A percentile compares a stretch with the other conserved stretches of the same genome.
These are phyloP conservation scores for Corydoras maculifer DNA, from an alignment of 2,113 vertebrate genomes.

Conservation along the genomic window DNA sequence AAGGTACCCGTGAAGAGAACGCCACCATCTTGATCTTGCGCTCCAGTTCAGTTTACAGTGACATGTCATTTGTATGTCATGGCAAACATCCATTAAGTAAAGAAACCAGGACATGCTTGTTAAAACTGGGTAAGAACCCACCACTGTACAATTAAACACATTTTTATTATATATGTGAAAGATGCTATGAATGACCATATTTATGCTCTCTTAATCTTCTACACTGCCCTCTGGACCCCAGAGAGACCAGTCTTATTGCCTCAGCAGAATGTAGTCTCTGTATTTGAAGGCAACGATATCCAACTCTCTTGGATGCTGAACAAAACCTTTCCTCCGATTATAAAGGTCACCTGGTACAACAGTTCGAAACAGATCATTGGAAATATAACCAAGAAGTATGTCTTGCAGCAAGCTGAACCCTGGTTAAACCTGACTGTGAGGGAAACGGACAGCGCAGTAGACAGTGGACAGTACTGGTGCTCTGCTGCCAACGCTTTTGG, in stretches of 20 bases:
- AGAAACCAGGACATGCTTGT: constrained; percentile 57
- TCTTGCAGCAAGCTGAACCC: constrained; percentile 56
- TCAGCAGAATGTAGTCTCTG: constrained; percentile 60
- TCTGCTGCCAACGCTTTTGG: constrained; percentile 76
- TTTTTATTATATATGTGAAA: too few species aligned
- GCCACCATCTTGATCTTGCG: constrained; percentile 63
- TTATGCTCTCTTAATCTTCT: neutral
- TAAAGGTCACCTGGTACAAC: constrained; percentile 72
- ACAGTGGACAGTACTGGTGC: constrained; percentile 76
- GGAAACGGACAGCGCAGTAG: constrained; percentile 62
- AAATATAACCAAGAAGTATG: constrained; percentile 61
- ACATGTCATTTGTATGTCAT: constrained; percentile 67
- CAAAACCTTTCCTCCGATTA: constrained; percentile 49
- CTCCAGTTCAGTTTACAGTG: constrained; percentile 54
- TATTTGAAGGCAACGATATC: constrained; percentile 73
- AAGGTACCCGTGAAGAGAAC: constrained; percentile 57
- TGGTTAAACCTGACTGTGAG: constrained; percentile 72
- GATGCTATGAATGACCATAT: too few species aligned
- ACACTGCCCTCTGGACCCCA: constrained; percentile 33
- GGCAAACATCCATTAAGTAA: constrained; percentile 69
- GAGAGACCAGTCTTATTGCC: constrained; percentile 72
- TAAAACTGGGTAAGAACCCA: constrained; percentile 68
- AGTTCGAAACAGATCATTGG: constrained; percentile 60
- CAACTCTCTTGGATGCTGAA: constrained; percentile 68
- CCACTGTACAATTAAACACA: neutral